Percentiles rank a stretch among this genome's conserved stretches.
phyloP scores from a whole-genome alignment of 2,113 vertebrate species.

The Hemiprocne comata region DNA sequence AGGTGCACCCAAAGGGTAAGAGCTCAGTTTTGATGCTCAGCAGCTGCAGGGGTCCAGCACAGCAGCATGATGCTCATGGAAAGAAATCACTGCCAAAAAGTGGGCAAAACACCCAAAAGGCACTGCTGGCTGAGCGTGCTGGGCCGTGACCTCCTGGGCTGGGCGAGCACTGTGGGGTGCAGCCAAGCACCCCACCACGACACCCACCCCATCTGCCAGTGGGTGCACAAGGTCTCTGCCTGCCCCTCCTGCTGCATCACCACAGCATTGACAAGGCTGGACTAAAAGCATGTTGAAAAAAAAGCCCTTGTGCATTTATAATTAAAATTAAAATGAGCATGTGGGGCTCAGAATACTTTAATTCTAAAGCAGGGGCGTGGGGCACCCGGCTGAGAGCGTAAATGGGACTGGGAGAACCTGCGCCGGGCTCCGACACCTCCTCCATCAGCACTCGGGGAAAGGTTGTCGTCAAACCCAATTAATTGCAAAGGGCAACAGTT shows the following conservation, averaged over 20 bases:
- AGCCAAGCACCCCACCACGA: too few species aligned
- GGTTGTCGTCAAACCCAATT: not conserved
- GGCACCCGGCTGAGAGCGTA: not conserved
- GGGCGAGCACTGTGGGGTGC: too few species aligned
- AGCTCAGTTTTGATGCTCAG: too few species aligned
- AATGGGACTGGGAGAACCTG: not conserved
- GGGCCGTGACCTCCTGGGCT: too few species aligned
- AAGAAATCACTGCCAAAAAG: too few species aligned
- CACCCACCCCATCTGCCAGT: rapidly evolving
- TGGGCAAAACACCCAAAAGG: too few species aligned
- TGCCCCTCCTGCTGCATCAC: rapidly evolving
- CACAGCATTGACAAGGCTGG: not conserved
- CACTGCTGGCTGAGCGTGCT: too few species aligned
- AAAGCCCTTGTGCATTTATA: not conserved
- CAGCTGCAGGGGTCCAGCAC: too few species aligned
- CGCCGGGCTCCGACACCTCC: not conserved
- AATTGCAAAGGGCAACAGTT: not conserved
- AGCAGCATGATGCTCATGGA: too few species aligned
- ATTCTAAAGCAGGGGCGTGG: rapidly evolving
- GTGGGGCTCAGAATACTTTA: too few species aligned
- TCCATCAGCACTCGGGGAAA: not conserved
- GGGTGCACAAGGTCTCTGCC: not conserved
- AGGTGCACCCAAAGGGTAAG: too few species aligned
- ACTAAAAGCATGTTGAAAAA: not conserved
- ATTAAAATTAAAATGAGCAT: rapidly evolving